These are phyloP conservation scores for Benitochromis conjunctus DNA, from an alignment of 2,113 vertebrate species.

Conservation along the genomic window DNA sequence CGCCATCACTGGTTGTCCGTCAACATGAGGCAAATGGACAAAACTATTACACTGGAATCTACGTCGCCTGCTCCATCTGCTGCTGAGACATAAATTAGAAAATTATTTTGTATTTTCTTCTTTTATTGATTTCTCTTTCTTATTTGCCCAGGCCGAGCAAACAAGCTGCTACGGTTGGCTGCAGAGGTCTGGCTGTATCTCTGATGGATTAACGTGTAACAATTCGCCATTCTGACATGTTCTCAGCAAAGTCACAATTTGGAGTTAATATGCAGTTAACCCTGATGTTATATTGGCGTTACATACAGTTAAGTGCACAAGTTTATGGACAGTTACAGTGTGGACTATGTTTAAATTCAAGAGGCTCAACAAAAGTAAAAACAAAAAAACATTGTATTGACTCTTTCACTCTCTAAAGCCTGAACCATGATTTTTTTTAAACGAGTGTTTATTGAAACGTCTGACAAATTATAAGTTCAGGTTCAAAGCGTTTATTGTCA, in stretches of 20 bases:
- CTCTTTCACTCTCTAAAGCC: background rate
- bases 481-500: no score
- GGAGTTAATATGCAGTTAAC: background rate
- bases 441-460: background rate
- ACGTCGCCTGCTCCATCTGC: background rate
- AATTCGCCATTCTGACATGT: background rate
- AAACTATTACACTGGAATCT: slow-evolving; percentile 8
- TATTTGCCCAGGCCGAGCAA: background rate
- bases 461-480: rapidly evolving
- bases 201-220: slow-evolving; percentile 7
- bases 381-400: no score
- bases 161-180: slow-evolving; percentile 2
- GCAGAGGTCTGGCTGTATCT: background rate
- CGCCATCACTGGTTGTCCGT: slow-evolving; percentile 3
- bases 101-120: slow-evolving; percentile 44
- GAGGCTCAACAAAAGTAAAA: background rate
- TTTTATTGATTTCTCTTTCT: slow-evolving; percentile 22
- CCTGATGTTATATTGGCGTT: background rate
- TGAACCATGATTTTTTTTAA: background rate
- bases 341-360: background rate
- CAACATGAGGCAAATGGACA: slow-evolving; percentile 17
- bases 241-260: background rate
- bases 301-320: background rate
- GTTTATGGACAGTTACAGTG: background rate
- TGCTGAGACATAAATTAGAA: slow-evolving; percentile 27